Evolutionary conservation across 1,140 invertebrate species (phyloP).

Genomic region (Helicoverpa armigera): DNA sequence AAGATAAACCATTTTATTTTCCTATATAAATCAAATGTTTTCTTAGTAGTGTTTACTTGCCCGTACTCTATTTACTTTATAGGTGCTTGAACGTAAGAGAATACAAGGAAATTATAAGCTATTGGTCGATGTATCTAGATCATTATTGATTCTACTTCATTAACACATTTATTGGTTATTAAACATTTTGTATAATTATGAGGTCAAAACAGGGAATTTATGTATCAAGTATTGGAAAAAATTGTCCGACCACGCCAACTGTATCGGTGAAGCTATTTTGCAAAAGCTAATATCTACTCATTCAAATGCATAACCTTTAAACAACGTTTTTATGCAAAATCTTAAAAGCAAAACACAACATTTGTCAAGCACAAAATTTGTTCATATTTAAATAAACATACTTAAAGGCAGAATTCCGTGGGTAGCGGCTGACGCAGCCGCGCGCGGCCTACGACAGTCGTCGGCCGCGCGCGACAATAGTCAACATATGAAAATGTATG

Average conservation of each 20-base stretch:
- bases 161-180: too few relatives aligned
- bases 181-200: neutral
- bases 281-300: slow-evolving; percentile 1
- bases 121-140: neutral
- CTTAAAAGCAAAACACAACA: slow-evolving; percentile 30
- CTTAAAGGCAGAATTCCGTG: too few relatives aligned
- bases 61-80: neutral
- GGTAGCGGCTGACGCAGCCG: too few relatives aligned
- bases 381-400: slow-evolving; percentile 20
- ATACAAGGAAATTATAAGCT: too few relatives aligned
- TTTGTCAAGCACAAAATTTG: slow-evolving; percentile 40
- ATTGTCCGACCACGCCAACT: neutral
- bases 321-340: slow-evolving; percentile 21
- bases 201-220: neutral
- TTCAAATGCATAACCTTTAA: slow-evolving; percentile 15
- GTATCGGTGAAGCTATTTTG: slow-evolving; percentile 5
- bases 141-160: neutral
- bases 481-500: too few relatives aligned
- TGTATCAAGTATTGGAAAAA: neutral
- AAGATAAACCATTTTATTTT: neutral
- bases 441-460: too few relatives aligned
- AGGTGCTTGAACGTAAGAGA: too few relatives aligned
- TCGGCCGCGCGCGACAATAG: too few relatives aligned
- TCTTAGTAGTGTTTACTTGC: neutral
- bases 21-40: neutral